Percentiles rank a stretch among this genome's conserved stretches.
Evolutionary conservation across 2,888 invertebrate species (phyloP).

Genomic region (Watsonalla binaria): DNA sequence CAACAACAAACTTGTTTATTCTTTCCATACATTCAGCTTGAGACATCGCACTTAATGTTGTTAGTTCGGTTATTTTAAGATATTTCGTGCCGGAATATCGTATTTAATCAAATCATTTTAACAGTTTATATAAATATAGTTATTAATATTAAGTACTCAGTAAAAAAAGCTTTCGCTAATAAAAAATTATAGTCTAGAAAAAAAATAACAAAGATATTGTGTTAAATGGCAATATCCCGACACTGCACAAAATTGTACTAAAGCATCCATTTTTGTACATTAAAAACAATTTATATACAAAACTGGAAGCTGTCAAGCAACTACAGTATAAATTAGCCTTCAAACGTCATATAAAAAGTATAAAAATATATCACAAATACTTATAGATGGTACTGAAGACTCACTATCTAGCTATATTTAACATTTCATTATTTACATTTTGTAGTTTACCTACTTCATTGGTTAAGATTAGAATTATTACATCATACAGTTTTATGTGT

Average conservation of each 20-base stretch:
- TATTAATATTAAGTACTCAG: not conserved
- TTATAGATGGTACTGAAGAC: constrained; percentile 17
- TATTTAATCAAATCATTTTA: constrained; percentile 10
- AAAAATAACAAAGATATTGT: not conserved
- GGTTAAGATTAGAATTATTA: constrained; percentile 34
- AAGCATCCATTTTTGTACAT: constrained; percentile 5
- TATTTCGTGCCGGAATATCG: constrained; percentile 19
- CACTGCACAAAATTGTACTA: constrained; percentile 4
- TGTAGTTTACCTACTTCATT: constrained; percentile 16
- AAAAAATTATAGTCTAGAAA: not conserved
- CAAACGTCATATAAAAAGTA: constrained; percentile 5
- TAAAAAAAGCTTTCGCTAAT: not conserved
- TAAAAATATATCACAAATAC: constrained; percentile 23
- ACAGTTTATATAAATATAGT: not conserved
- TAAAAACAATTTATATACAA: not conserved
- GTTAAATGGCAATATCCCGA: not conserved
- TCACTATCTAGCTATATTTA: constrained; percentile 18
- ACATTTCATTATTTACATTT: constrained; percentile 35
- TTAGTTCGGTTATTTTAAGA: constrained; percentile 32
- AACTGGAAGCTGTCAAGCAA: not conserved
- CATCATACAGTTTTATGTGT: constrained; percentile 9
- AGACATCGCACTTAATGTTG: constrained; percentile 73
- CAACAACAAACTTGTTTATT: constrained; percentile 52
- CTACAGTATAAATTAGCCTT: constrained; percentile 4
- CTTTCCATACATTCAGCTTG: constrained; percentile 50